Base-by-base conservation (phyloP, 2,113 vertebrate species). In the Campylorhamphus procurvoides region DNA sequence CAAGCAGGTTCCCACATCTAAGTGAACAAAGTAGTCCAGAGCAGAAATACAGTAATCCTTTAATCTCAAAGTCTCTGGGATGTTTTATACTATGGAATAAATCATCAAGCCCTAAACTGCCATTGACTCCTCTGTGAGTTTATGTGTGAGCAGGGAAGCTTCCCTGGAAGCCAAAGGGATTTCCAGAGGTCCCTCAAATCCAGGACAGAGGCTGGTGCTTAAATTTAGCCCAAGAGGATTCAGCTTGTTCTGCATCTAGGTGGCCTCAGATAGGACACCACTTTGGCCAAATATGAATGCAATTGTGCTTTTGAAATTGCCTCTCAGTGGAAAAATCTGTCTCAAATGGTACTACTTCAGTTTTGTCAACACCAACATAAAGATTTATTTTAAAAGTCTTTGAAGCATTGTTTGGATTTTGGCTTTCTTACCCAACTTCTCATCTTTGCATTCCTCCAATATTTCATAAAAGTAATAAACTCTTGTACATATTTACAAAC, bases 381-480 rank as follows among this genome's bases (percentile, higher is more conserved):
- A 96, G 93, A 96, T 94, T 96, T 93, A 95, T 96, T 96, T 84
- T 96, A 59, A 90, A 83, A 92, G 62, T 9, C 83, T 95, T 96
- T 96, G 86, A 96, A 97, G 80, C 62, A 84, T 96, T 96, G 89
- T 96, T 93, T 82, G 80, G 25, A 93, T 78, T 89, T 94, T 96
- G 93, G 92, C 90, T 90, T 92, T 92, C 88, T 87, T 89, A 79
- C 86, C 59, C 66, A 80, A 86, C 62, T 92, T 64, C 84, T 90
- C 75, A 55, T 96, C 71, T 88, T 93, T 89, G 69, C 86, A 69
- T 86, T 90, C 49, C 27, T 93, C 72, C 76, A 77, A 58, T 93
- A 94, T 90, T 95, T 95, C 88, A 95, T 87, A 42, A 29, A 81
- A 93, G 88, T 31, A 94, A 90, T 93, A 86, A 94, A 81, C 7